phyloP scores from a whole-genome alignment of 2,888 invertebrate species.

The Hesperia comma region DNA sequence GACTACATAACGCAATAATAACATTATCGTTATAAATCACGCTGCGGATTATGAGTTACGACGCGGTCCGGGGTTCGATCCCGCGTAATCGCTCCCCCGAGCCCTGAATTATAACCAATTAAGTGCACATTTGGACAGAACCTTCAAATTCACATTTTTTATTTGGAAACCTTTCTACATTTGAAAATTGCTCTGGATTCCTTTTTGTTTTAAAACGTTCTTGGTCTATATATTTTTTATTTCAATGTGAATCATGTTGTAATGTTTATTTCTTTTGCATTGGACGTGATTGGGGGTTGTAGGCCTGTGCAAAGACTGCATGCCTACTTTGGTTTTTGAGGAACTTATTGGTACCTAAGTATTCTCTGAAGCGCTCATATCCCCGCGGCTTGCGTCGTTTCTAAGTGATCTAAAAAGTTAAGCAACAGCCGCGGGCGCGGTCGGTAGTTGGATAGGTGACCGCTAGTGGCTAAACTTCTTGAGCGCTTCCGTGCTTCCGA shows the following conservation, averaged over 20 bases:
- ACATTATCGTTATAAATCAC: constrained; percentile 32
- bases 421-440: no score
- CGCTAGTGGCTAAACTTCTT: no score
- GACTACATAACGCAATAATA: constrained; percentile 25
- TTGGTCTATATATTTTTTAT: constrained; percentile 9
- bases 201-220: background rate
- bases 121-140: constrained; percentile 57
- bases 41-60: constrained; percentile 37
- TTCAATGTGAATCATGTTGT: background rate
- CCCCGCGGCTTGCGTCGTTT: no score
- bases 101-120: constrained; percentile 67
- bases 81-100: constrained; percentile 57
- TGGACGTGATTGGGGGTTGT: no score
- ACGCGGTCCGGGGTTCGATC: constrained; percentile 42
- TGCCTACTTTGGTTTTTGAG: background rate
- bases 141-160: constrained; percentile 34
- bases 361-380: no score
- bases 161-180: constrained; percentile 37
- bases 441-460: no score
- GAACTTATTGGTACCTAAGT: no score
- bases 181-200: constrained; percentile 36
- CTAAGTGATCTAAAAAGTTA: no score
- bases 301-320: no score
- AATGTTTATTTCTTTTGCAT: no score
- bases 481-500: no score